These are phyloP conservation scores for Caenorhabditis zanzibari DNA, from an alignment of 2,888 invertebrate genomes.

Conservation along the genomic window DNA sequence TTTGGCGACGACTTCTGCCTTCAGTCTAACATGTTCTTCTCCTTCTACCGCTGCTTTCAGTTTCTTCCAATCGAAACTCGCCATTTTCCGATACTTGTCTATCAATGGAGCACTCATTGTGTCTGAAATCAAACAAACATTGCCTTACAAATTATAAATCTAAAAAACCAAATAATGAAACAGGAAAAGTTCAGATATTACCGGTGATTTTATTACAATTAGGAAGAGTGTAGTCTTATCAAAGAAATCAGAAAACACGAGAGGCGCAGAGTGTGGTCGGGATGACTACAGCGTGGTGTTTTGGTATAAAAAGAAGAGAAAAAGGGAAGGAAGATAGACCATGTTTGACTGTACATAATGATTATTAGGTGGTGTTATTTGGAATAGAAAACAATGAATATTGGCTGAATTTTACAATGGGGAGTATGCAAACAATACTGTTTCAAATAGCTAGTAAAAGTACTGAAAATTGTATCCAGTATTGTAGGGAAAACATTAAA, in stretches of 20 bases:
- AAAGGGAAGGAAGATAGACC: neutral
- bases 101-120: constrained; percentile 62
- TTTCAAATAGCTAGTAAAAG: neutral
- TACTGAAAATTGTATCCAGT: too few relatives aligned
- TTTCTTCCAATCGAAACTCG: constrained; percentile 92
- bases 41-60: constrained; percentile 91
- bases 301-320: constrained; percentile 32
- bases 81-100: constrained; percentile 81
- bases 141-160: neutral
- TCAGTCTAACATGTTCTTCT: constrained; percentile 88
- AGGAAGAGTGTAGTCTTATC: constrained; percentile 56
- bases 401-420: constrained; percentile 2
- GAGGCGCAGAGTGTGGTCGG: constrained; percentile 27
- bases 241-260: constrained; percentile 8
- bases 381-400: neutral
- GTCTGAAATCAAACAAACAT: neutral
- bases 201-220: constrained; percentile 19
- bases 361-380: constrained; percentile 40
- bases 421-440: neutral
- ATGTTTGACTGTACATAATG: neutral
- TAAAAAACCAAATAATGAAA: neutral
- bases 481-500: too few relatives aligned
- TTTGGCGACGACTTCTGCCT: constrained; percentile 85
- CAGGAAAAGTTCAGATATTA: neutral
- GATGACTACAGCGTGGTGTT: constrained; percentile 56